These are phyloP conservation scores for Chrosomus eos DNA, from an alignment of 2,797 vertebrate genomes.

Conservation along the genomic window DNA sequence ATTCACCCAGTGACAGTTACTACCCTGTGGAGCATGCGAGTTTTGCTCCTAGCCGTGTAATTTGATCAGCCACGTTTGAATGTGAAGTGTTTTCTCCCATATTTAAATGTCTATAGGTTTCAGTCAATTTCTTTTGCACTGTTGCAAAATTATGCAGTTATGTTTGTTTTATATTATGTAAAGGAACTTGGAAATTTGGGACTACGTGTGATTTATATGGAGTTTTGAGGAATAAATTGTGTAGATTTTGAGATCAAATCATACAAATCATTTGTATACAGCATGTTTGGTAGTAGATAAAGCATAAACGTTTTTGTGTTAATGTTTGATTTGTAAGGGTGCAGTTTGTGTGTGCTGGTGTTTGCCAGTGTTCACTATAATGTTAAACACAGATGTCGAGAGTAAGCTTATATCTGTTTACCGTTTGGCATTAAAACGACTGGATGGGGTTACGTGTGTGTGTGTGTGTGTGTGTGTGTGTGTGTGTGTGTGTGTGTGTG, in stretches of 20 bases:
- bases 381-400: constrained; percentile 61
- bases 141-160: not conserved
- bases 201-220: not conserved
- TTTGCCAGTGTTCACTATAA: constrained; percentile 46
- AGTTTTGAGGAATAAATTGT: not conserved
- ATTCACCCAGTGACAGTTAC: not conserved
- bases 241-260: not conserved
- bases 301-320: not conserved
- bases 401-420: constrained; percentile 57
- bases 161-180: constrained; percentile 1
- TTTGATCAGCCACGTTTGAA: constrained; percentile 7
- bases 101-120: not conserved
- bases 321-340: constrained; percentile 18
- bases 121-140: not conserved
- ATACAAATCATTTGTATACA: not conserved
- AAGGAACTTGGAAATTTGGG: not conserved
- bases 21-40: not conserved
- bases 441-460: constrained; percentile 46
- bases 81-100: not conserved
- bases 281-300: not conserved
- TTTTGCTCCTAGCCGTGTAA: constrained; percentile 5
- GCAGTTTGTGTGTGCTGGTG: constrained; percentile 36
- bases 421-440: constrained; percentile 51
- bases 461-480: constrained; percentile 15
- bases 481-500: not conserved